Conservation (phyloP, 2,888 invertebrate genomes). For the Callinectes sapidus region DNA sequence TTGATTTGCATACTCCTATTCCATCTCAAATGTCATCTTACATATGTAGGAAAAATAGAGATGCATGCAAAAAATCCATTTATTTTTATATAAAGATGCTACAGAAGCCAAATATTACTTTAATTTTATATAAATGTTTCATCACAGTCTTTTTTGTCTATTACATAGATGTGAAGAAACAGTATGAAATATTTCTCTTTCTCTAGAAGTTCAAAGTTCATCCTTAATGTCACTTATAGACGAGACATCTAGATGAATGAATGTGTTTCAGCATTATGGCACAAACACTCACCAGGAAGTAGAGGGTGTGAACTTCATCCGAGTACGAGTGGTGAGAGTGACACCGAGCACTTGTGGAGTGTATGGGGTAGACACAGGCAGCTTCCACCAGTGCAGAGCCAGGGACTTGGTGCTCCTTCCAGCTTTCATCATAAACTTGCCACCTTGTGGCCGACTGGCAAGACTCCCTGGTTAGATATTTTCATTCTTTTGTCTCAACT, state of each 20-base stretch:
- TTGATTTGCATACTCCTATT: neutral
- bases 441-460: slow-evolving; percentile 59
- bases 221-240: neutral
- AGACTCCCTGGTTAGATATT: slow-evolving; percentile 47
- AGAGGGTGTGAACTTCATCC: slow-evolving; percentile 44
- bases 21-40: neutral
- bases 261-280: neutral
- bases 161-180: too few relatives aligned
- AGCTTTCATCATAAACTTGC: slow-evolving; percentile 10
- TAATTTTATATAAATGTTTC: too few relatives aligned
- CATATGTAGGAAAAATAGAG: neutral
- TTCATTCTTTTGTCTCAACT: neutral
- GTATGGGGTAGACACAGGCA: slow-evolving; percentile 61
- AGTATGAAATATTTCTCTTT: neutral
- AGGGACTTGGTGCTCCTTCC: slow-evolving; percentile 47
- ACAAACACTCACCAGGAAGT: neutral
- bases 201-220: neutral
- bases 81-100: too few relatives aligned
- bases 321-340: slow-evolving; percentile 58
- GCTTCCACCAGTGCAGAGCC: neutral
- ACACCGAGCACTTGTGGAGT: slow-evolving; percentile 39
- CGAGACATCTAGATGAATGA: neutral
- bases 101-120: too few relatives aligned
- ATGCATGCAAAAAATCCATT: neutral
- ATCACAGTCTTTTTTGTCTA: too few relatives aligned